phyloP scores from a whole-genome alignment of 2,113 vertebrate species.

The Mirounga angustirostris region DNA sequence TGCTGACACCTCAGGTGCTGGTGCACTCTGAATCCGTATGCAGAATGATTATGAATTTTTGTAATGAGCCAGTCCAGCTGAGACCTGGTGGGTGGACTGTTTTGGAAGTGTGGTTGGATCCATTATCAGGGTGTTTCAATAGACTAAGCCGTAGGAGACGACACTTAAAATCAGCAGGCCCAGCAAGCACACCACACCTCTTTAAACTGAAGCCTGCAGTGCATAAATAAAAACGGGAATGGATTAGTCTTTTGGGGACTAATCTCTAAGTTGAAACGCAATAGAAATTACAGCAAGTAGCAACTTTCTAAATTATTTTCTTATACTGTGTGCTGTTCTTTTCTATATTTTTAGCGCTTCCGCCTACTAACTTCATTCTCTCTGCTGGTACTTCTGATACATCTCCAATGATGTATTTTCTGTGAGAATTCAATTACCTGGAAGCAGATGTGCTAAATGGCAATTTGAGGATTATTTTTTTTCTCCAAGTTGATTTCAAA shows the following conservation, averaged over 20 bases:
- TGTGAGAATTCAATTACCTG: slow-evolving; percentile 77
- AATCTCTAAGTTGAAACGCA: slow-evolving; percentile 56
- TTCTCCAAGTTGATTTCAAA: slow-evolving; percentile 68
- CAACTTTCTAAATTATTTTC: slow-evolving; percentile 73
- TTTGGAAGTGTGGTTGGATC: slow-evolving; percentile 38
- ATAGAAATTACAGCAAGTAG: slow-evolving; percentile 54
- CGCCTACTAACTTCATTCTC: slow-evolving; percentile 34
- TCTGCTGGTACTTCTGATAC: background rate
- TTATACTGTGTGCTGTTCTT: slow-evolving; percentile 42
- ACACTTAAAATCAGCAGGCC: slow-evolving; percentile 71
- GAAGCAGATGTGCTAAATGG: slow-evolving; percentile 80
- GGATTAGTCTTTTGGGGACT: slow-evolving; percentile 56
- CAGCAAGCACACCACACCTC: slow-evolving; percentile 41
- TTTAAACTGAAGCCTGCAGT: slow-evolving; percentile 56
- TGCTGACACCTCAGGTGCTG: background rate
- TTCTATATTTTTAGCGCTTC: slow-evolving; percentile 67
- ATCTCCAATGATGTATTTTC: slow-evolving; percentile 70
- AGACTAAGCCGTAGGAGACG: slow-evolving; percentile 59
- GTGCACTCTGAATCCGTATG: background rate
- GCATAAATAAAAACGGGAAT: slow-evolving; percentile 50
- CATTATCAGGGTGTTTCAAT: slow-evolving; percentile 69
- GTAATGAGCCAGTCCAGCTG: slow-evolving; percentile 78
- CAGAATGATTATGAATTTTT: slow-evolving; percentile 52
- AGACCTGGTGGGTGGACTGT: slow-evolving; percentile 65
- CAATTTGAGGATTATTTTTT: slow-evolving; percentile 74